phyloP scores from a whole-genome alignment of 2,113 vertebrate species.

The Pluvianellus socialis region DNA sequence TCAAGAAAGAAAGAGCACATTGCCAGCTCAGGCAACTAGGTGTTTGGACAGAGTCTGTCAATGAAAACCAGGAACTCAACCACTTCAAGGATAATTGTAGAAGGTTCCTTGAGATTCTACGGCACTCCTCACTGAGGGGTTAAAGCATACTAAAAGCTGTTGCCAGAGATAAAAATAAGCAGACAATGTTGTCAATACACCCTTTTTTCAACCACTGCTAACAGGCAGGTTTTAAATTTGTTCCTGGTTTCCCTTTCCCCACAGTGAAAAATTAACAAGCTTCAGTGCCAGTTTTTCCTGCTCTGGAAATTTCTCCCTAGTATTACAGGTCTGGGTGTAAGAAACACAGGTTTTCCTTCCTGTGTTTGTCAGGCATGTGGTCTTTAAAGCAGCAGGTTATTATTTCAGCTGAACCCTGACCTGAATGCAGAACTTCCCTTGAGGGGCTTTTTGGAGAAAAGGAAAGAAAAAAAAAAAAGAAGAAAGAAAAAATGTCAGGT shows the following conservation, averaged over 20 bases:
- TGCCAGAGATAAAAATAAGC: neutral
- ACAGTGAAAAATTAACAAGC: neutral
- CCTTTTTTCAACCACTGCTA: neutral
- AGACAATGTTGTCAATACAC: neutral
- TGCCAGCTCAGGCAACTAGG: neutral
- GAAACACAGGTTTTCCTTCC: neutral
- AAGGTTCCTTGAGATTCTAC: neutral
- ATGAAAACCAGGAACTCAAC: neutral
- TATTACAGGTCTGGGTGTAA: neutral
- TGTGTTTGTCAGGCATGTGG: neutral
- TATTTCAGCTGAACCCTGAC: slow-evolving; percentile 8
- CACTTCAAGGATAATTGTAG: neutral
- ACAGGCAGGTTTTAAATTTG: neutral
- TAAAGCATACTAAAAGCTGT: neutral
- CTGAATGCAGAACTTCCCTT: neutral
- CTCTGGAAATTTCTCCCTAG: neutral
- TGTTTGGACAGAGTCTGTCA: neutral
- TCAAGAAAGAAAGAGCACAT: neutral
- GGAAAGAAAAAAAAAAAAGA: neutral
- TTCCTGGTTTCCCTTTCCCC: neutral
- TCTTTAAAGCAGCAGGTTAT: neutral
- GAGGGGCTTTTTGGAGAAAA: neutral
- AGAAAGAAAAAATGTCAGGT: neutral
- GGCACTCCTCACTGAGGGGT: neutral
- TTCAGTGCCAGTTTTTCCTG: neutral